These are phyloP conservation scores for Drosophila testacea DNA, from an alignment of 2,888 invertebrate species.

Conservation along the genomic window DNA sequence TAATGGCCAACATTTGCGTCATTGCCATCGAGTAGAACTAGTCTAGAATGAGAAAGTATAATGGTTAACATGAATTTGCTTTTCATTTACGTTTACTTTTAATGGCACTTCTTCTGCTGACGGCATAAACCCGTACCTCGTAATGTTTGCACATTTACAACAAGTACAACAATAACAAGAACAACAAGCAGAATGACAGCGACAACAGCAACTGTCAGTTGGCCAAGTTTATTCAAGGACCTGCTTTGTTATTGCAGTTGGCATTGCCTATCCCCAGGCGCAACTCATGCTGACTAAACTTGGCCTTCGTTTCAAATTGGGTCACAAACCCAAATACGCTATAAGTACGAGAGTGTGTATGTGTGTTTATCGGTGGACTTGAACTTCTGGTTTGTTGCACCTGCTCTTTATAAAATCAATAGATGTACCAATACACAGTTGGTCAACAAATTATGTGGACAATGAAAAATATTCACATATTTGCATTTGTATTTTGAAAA, in stretches of 20 bases:
- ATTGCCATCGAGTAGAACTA: conserved; percentile 23
- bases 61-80: conserved; percentile 45
- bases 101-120: conserved; percentile 48
- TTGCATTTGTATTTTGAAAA: no score
- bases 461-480: no score
- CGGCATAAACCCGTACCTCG: conserved; percentile 14
- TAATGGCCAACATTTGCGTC: conserved; percentile 54
- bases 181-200: conserved; percentile 4
- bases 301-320: conserved; percentile 75
- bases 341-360: conserved; percentile 17
- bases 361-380: conserved; percentile 56
- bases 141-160: conserved; percentile 46
- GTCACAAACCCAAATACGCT: conserved; percentile 60
- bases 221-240: conserved; percentile 55
- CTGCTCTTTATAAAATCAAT: conserved; percentile 50
- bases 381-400: conserved; percentile 78
- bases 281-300: conserved; percentile 61
- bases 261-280: conserved; percentile 62
- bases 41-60: conserved; percentile 8
- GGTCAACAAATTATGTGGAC: neutral
- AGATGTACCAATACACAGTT: conserved; percentile 4
- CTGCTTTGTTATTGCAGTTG: conserved; percentile 46
- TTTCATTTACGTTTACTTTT: conserved; percentile 54
- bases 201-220: conserved; percentile 32
- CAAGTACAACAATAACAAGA: conserved; percentile 11